Evolutionary conservation across 2,888 invertebrate genomes (phyloP), one percentile per base, ranked within the genome.

Genomic region (Entomobrya proxima): DNA sequence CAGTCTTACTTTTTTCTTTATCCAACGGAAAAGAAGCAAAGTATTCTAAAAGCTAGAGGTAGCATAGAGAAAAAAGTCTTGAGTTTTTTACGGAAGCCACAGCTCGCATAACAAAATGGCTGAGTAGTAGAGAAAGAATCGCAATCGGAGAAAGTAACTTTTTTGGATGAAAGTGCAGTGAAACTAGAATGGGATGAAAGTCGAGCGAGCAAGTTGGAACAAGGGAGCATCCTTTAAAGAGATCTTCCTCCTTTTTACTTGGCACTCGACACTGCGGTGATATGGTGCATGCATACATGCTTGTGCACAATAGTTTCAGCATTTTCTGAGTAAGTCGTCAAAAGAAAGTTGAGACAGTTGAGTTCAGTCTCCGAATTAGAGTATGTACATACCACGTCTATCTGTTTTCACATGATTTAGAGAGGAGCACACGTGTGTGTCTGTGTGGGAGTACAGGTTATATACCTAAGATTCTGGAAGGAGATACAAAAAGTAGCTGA

Each of bases 211-310:
- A 52, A 52, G 74, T 13, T 40, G 40, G 64, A 35, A 37, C 35
- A 76, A 58, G 75, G 77, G 40, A 64, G 44, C 40, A 30, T 35
- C 78, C 64, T 79, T 58, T 44, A 67, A 78, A 79, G 52, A 79
- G 74, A 50, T 74, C 50, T 50, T 50, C 47, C 67, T 30, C 18
- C n/a, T 47, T 50, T 74, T 27, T 47, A 27, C 72, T 72, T 72
- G 40, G 72, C 72, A 44, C 72, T 72, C 72, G 72, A 40, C 72
- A 72, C 9, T 72, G 72, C 40, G 50, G 74, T 32, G 30, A 74
- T 40, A 44, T 44, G 40, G 21, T 69, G 67, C 18, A 69, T 69
- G 40, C 15, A 11, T 64, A 27, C 11, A 18, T 52, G 30, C 15
- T 32, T 18, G 35, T 40, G 7, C 44, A 15, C 44, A 40, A 40